A percentile compares a stretch with the other conserved stretches of the same genome.
Evolutionary conservation across 2,113 vertebrate species (phyloP).

Genomic region (Sylvia atricapilla): DNA sequence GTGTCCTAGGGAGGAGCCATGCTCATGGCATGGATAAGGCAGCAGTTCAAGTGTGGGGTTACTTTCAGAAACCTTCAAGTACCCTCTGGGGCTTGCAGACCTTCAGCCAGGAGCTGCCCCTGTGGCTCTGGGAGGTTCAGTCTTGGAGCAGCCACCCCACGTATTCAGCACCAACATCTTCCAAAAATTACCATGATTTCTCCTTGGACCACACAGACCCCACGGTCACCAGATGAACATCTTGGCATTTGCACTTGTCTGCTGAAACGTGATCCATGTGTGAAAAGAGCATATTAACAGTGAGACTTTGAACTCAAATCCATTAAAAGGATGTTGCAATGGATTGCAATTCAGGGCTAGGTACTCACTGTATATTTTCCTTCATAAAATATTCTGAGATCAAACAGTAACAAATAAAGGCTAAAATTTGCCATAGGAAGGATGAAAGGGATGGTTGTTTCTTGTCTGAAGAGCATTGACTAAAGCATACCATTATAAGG

Average conservation of each 20-base stretch:
- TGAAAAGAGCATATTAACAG: background rate
- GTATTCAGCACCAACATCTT: background rate
- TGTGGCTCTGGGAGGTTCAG: background rate
- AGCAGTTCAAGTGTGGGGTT: background rate
- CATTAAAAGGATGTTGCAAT: background rate
- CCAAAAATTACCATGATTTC: background rate
- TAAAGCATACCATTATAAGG: background rate
- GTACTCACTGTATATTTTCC: background rate
- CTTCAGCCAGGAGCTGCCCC: background rate
- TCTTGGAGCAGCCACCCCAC: background rate
- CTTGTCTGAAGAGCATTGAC: background rate
- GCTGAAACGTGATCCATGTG: background rate
- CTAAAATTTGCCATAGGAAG: background rate
- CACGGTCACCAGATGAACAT: background rate
- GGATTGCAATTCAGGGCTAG: background rate
- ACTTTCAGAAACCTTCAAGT: background rate
- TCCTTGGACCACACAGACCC: background rate
- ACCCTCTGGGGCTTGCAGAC: background rate
- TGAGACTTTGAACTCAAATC: background rate
- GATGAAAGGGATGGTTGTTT: background rate
- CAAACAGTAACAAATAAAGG: background rate
- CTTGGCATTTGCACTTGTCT: background rate
- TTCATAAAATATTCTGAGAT: background rate
- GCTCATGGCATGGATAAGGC: background rate
- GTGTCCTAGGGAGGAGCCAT: background rate